phyloP scores from a whole-genome alignment of 1,140 invertebrate genomes.

The Sitophilus oryzae region DNA sequence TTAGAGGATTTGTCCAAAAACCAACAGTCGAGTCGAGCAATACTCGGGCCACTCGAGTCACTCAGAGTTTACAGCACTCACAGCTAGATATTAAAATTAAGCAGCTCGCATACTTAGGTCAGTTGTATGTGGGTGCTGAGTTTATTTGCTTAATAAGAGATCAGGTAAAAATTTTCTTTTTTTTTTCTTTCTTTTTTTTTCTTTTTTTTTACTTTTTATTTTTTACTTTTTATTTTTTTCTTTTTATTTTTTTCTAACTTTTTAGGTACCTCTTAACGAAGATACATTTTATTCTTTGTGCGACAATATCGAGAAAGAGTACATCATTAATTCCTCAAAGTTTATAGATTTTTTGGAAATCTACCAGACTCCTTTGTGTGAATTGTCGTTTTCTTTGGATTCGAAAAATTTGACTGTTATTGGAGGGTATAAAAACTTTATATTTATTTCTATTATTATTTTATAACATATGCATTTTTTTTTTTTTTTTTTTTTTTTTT shows the following conservation, averaged over 20 bases:
- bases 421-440: neutral
- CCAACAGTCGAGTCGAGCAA: neutral
- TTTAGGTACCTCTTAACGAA: constrained; percentile 2
- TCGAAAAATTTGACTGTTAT: neutral
- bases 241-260: too few species aligned
- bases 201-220: too few species aligned
- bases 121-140: constrained; percentile 20
- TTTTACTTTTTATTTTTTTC: too few species aligned
- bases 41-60: constrained; percentile 6
- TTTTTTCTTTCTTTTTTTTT: neutral
- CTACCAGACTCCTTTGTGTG: constrained; percentile 4
- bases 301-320: constrained; percentile 6
- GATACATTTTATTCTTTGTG: constrained; percentile 13
- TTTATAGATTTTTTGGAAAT: neutral
- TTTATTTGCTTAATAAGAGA: constrained; percentile 19
- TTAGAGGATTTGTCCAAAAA: neutral
- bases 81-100: constrained; percentile 1
- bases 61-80: neutral
- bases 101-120: constrained; percentile 15
- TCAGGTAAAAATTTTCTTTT: neutral
- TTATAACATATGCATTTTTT: neutral
- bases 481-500: too few species aligned
- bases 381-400: neutral
- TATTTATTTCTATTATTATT: neutral
- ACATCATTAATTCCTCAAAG: neutral